These are phyloP conservation scores for Cylindroiulus punctatus DNA, from an alignment of 2,888 invertebrate genomes.

Conservation along the genomic window DNA sequence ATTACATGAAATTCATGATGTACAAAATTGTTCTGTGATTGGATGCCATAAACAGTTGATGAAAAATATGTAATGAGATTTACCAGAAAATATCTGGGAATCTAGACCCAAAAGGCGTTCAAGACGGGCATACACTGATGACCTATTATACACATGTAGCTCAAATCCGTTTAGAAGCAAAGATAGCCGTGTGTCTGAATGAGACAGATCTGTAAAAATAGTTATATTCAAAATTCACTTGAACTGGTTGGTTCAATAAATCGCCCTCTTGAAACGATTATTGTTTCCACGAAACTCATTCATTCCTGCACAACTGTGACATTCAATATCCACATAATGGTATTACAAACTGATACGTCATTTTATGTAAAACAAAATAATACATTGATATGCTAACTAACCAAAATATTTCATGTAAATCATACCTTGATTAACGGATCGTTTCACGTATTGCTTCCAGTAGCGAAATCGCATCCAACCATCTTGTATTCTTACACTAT, in stretches of 20 bases:
- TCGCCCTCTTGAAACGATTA: no score
- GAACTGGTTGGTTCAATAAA: no score
- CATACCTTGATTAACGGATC: constrained; percentile 92
- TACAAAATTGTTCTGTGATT: background rate
- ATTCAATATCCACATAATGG: no score
- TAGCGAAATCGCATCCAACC: constrained; percentile 97
- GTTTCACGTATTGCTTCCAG: constrained; percentile 96
- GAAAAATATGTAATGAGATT: background rate
- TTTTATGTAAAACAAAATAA: no score
- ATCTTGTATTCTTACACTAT: constrained; percentile 90
- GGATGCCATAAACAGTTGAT: background rate
- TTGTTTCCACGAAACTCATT: no score
- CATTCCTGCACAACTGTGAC: no score
- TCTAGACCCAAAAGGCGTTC: constrained; percentile 89
- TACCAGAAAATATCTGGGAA: constrained; percentile 73
- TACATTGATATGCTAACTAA: no score
- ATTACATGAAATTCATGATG: constrained; percentile 2
- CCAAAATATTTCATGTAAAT: background rate
- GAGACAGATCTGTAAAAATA: constrained; percentile 81
- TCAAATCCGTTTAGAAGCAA: constrained; percentile 94
- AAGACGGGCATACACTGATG: constrained; percentile 83
- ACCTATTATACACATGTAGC: constrained; percentile 93
- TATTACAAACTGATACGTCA: no score
- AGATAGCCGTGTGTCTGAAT: constrained; percentile 90
- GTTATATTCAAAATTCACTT: no score